Evolutionary conservation across 2,797 vertebrate genomes (phyloP).

Genomic region (Macropus fuliginosus): DNA sequence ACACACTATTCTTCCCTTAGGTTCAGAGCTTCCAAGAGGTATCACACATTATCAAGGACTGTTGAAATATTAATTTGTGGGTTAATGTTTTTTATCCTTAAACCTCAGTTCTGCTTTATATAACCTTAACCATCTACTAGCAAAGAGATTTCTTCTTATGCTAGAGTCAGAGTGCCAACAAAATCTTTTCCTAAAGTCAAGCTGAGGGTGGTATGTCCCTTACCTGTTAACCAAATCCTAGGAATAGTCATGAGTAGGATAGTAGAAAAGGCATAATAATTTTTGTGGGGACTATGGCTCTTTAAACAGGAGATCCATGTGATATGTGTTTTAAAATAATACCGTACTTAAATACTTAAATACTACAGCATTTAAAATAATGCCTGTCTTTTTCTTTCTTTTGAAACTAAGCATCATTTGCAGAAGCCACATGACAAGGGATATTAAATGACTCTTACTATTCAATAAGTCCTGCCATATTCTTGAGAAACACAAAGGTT

Average conservation of each 20-base stretch:
- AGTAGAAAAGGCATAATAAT: background rate
- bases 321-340: background rate
- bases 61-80: background rate
- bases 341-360: background rate
- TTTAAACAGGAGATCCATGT: background rate
- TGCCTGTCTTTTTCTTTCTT: background rate
- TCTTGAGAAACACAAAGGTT: background rate
- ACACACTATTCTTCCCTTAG: background rate
- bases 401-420: background rate
- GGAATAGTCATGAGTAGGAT: background rate
- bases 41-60: conserved; percentile 3
- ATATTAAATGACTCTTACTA: background rate
- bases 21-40: background rate
- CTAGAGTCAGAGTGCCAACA: background rate
- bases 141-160: background rate
- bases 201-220: background rate
- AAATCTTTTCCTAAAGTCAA: background rate
- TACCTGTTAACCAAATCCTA: background rate
- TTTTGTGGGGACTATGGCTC: background rate
- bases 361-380: background rate
- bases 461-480: background rate
- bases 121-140: background rate
- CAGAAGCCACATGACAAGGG: background rate
- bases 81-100: background rate
- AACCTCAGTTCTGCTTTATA: background rate